Conservation (phyloP, 2,113 vertebrate genomes). For the Dromiciops gliroides region DNA sequence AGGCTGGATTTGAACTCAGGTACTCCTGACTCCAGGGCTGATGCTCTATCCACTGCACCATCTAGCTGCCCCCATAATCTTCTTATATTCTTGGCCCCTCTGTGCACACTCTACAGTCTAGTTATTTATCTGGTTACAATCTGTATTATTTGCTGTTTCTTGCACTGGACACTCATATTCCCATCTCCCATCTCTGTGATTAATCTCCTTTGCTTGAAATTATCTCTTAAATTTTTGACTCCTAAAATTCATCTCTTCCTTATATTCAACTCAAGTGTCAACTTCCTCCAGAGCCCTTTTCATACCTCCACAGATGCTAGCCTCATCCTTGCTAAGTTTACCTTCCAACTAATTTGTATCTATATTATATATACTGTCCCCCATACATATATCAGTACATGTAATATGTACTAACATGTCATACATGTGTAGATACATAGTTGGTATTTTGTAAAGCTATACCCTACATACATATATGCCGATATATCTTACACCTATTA, state of each 20-base stretch:
- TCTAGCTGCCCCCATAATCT: no score
- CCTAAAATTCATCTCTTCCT: neutral
- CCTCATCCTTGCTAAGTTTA: neutral
- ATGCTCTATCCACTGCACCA: no score
- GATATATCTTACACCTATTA: neutral
- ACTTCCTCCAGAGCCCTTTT: neutral
- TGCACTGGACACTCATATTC: neutral
- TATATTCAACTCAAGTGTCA: neutral
- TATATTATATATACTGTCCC: neutral
- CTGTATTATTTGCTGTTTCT: neutral
- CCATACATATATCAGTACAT: no score
- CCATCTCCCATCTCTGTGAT: neutral
- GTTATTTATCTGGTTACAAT: no score
- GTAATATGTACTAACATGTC: neutral
- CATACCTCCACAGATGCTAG: neutral
- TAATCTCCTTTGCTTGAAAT: neutral
- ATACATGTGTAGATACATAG: neutral
- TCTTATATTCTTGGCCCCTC: neutral
- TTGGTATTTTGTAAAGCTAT: neutral
- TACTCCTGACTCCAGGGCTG: no score
- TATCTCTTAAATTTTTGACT: neutral
- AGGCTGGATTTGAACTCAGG: no score
- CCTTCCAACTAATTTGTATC: neutral
- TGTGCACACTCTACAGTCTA: neutral
- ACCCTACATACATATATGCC: no score